Base-by-base conservation (phyloP, 2,888 invertebrate species). In the Eilema griseolum region DNA sequence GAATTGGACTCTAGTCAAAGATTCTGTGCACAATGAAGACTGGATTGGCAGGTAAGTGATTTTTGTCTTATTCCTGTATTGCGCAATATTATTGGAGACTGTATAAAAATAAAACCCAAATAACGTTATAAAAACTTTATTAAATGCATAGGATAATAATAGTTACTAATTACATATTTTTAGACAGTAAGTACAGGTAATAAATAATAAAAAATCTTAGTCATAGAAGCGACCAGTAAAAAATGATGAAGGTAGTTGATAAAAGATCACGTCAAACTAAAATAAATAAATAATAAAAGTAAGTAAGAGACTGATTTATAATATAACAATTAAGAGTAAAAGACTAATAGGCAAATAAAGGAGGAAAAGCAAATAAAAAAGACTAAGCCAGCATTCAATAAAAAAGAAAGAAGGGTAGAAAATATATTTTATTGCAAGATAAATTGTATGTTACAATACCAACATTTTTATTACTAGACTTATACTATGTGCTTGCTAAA, bases 21-120 rank as follows among this genome's bases (percentile, higher is more conserved):
- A 62, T 37, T 62, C 24, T 65, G 57, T 66, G 64, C 59, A 61
- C 4, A 52, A 26, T 2, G 52, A 64, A 28, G 41, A 28, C 37
- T 37, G 62, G 65, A 61, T 70, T 26, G 23, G 2, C 66, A 83
- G 81, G 82, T 82, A 83, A 81, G 81, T 82, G 67, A 16, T 3
- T 64, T 61, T 67, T 71, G 16, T 66, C 61, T 56, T n/a, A 52
- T 70, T 62, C 26, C 23, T 37, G 23, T 33, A 46, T 56, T 61
- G 41, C 62, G 33, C 28, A 60, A 41, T 28, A 63, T n/a, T n/a
- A 57, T 57, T n/a, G 0, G 8, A 28, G 3, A 8, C 14, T 57
- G 11, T 52, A n/a, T 26, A 52, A 31, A 16, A 33, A 57, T n/a
- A 52, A 57, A 41, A 61, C 10, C 26, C 16, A 28, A 26, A 16